Evolutionary conservation across 1,140 invertebrate genomes (phyloP), one percentile per base, ranked within the genome.

Genomic region (Monomorium pharaonis): DNA sequence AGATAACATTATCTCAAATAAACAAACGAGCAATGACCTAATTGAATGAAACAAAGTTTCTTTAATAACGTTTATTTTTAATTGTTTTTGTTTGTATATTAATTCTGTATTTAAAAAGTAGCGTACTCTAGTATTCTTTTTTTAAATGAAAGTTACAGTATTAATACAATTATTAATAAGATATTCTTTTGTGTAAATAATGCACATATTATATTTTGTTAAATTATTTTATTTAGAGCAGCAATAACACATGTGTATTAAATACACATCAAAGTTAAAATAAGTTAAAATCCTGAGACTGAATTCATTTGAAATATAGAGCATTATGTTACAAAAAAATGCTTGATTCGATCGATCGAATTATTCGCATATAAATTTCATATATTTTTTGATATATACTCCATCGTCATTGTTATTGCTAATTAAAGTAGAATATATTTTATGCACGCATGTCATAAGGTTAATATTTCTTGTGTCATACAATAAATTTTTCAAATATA

Each of bases 221-320:
- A 72, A 56, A 56, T 74, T 37, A 72, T 72, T 54, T 72, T 37
- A 21, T 74, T 67, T 47, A 67, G 42, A 44, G 58, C 27, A 62
- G 37, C 37, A 67, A 67, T 67, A 67, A 67, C 37, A 67, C 1
- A 24, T 9, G 37, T 47, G 21, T 24, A 67, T 67, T 16, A 75
- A 21, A 77, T 77, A 77, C 42, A 77, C 58, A 63, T 33, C 3
- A 18, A 47, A 77, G 62, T 80, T 80, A 69, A 42, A 69, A 80
- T 80, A 80, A 80, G n/a, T 69, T 80, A 80, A 69, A 80, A 24
- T 80, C 21, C 63, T 80, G 63, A 69, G 63, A 69, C 16, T 56
- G 42, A 67, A 54, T 10, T 47, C 27, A 80, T 62, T 27, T 18
- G 16, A 69, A 69, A 33, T 33, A 78, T 24, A 69, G 24, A 14